Percentiles rank a stretch among this genome's conserved stretches.
phyloP scores from a whole-genome alignment of 2,797 vertebrate species.

The Gymnocypris eckloni region DNA sequence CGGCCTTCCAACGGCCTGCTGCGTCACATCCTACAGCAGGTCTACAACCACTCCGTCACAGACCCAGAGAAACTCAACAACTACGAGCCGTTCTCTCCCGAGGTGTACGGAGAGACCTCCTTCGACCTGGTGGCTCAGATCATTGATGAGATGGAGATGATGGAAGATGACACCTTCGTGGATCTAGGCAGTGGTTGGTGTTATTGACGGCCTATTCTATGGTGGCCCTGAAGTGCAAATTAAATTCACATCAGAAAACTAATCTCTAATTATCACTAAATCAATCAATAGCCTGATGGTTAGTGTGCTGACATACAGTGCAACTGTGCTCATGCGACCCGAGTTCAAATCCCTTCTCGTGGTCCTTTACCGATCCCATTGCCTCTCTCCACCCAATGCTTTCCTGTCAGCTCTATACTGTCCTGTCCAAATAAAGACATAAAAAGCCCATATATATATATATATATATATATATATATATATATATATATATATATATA shows the following conservation, averaged over 20 bases:
- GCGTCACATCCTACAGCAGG: conserved; percentile 97
- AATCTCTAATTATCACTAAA: too few species aligned
- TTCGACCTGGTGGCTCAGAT: conserved; percentile 98
- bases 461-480: too few species aligned
- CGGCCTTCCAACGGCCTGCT: conserved; percentile 96
- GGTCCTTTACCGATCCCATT: too few species aligned
- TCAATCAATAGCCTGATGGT: too few species aligned
- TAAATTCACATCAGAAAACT: background rate
- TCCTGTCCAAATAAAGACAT: too few species aligned
- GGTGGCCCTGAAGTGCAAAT: background rate
- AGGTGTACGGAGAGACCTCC: conserved; percentile 97
- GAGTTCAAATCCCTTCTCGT: too few species aligned
- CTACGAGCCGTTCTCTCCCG: conserved; percentile 98
- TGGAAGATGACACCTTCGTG: conserved; percentile 96
- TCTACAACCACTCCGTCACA: conserved; percentile 99
- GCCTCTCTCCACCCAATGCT: too few species aligned
- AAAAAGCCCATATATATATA: too few species aligned
- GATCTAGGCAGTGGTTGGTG: conserved; percentile 96
- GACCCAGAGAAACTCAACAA: conserved; percentile 99
- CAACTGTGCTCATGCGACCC: too few species aligned
- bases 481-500: too few species aligned
- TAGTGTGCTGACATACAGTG: too few species aligned
- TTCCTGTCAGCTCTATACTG: too few species aligned
- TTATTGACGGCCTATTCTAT: background rate
- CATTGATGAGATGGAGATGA: conserved; percentile 99